Evolutionary conservation across 2,113 vertebrate genomes (phyloP).

Genomic region (Platysternon megacephalum): DNA sequence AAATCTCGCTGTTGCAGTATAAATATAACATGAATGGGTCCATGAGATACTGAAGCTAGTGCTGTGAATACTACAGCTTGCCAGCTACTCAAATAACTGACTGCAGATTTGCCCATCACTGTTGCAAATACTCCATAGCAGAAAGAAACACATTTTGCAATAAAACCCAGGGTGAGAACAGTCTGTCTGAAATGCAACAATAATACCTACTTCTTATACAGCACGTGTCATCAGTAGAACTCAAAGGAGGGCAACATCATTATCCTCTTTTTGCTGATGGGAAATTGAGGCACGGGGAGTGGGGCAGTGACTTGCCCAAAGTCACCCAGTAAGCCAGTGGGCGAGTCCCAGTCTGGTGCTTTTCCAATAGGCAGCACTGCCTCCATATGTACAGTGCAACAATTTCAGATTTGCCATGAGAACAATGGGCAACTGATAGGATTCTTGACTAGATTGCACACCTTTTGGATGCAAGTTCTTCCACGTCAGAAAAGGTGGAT

Average conservation of each 20-base stretch:
- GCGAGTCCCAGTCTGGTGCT: background rate
- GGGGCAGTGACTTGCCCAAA: background rate
- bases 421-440: background rate
- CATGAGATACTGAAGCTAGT: background rate
- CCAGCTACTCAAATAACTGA: background rate
- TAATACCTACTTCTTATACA: background rate
- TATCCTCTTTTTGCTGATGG: background rate
- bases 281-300: background rate
- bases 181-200: background rate
- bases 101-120: background rate
- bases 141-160: background rate
- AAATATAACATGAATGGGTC: background rate
- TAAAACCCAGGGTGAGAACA: conserved; percentile 8
- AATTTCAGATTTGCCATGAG: background rate
- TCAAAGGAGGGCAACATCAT: background rate
- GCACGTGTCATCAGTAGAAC: background rate
- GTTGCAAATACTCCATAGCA: background rate
- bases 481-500: background rate
- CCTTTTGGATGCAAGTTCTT: background rate
- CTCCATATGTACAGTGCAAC: background rate
- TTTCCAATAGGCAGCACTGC: background rate
- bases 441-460: rapidly evolving
- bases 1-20: background rate
- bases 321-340: background rate
- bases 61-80: background rate